A percentile compares a stretch with the other conserved stretches of the same genome.
Evolutionary conservation across 2,888 invertebrate species (phyloP).

Genomic region (Pristionchus fissidentatus): DNA sequence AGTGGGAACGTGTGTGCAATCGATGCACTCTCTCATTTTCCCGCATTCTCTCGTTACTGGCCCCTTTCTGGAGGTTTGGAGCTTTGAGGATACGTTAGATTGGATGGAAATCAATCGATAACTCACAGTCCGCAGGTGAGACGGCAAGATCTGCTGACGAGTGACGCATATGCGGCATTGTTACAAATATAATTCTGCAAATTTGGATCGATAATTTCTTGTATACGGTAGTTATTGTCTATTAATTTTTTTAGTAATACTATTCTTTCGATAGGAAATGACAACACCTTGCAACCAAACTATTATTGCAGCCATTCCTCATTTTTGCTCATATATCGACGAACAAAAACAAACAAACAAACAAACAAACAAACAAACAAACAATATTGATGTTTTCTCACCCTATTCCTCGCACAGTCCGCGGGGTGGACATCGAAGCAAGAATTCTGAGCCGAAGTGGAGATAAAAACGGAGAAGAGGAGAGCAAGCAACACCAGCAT

Average conservation of each 20-base stretch:
- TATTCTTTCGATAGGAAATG: too few relatives aligned
- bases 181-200: slow-evolving; percentile 1
- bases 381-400: not conserved
- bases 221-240: too few relatives aligned
- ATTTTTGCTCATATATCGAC: too few relatives aligned
- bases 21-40: not conserved
- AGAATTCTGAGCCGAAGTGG: slow-evolving; percentile 4
- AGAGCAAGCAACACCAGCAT: not conserved
- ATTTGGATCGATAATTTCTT: not conserved
- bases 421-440: slow-evolving; percentile 4
- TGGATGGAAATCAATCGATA: not conserved
- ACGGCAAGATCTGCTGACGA: slow-evolving; percentile 17
- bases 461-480: slow-evolving; percentile 12
- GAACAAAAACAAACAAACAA: not conserved
- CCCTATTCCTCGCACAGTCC: not conserved
- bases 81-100: not conserved
- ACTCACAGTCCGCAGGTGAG: slow-evolving; percentile 17
- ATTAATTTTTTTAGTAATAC: too few relatives aligned
- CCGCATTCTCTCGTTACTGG: not conserved
- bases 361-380: not conserved
- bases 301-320: too few relatives aligned
- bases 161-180: not conserved
- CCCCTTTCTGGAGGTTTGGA: not conserved
- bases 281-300: too few relatives aligned
- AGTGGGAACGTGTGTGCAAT: not conserved